Base-by-base conservation (phyloP, 1,140 invertebrate genomes). In the Drosophila equinoxialis region DNA sequence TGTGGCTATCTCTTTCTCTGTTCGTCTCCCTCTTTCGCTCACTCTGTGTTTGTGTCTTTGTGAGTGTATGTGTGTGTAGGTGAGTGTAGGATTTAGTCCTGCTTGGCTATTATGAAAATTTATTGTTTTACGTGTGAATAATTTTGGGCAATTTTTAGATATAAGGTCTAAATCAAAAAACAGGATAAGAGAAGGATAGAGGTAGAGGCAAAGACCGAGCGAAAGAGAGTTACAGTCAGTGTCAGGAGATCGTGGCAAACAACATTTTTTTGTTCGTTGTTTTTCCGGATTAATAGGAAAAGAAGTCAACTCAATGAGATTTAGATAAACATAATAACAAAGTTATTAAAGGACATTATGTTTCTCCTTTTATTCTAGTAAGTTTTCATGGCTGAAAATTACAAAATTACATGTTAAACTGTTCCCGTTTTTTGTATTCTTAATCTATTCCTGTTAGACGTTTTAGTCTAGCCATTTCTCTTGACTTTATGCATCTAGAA, bases 121-220 rank as follows among this genome's bases (percentile, higher is more conserved):
- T 85, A 85, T 85, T 81, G 78, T 79, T 85, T 85, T 81, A 85
- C 78, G 78, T 86, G 79, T 55, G 57, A 68, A 68, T 73, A 72
- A 75, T 75, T 86, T 79, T 74, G 33, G 51, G 54, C 8, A 64
- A 65, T 58, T 77, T 84, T 74, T 78, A 58, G 70, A 68, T 51
- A 42, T 59, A 55, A 45, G 48, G 30, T 51, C 65, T 26, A 51
- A 61, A 61, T 61, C 41, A 66, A 69, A 66, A 69, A 23, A 30
- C 8, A 7, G 10, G 11, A 39, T 54, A 51, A 41, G 37, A 39
- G 1, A 65, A 55, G 30, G 13, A 13, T 6, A 45, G 8, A 13
- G 30, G 6, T 20, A 14, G 11, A 6, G 1, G 11, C 7, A 37
- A 6, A 14, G 17, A 51, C 7, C 4, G 2, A 6, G 17, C 2